Evolutionary conservation across 2,888 invertebrate species (phyloP).

Genomic region (Synanthedon formicaeformis): DNA sequence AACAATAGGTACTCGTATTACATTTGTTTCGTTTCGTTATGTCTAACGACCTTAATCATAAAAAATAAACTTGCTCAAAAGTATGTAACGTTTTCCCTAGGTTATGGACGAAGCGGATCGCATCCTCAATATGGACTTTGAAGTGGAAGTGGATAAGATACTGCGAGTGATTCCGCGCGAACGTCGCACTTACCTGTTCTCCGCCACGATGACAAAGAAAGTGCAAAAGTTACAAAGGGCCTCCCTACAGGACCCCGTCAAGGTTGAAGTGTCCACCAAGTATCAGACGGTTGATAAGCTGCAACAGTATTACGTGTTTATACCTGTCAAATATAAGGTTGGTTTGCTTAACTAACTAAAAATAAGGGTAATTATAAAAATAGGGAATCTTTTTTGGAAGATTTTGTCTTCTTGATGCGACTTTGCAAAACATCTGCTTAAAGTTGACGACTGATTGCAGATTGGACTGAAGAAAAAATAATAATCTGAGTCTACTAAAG

Average conservation of each 20-base stretch:
- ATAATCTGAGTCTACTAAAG: too few species aligned
- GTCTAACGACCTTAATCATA: too few species aligned
- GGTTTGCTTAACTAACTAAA: conserved; percentile 6
- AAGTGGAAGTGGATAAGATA: conserved; percentile 97
- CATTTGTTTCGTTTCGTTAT: too few species aligned
- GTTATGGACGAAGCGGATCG: conserved; percentile 99
- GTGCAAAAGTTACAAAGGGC: conserved; percentile 95
- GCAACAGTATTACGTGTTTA: conserved; percentile 93
- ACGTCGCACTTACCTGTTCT: conserved; percentile 92
- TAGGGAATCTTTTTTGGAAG: too few species aligned
- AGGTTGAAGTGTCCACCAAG: conserved; percentile 95
- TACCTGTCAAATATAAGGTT: conserved; percentile 96
- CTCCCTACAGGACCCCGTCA: conserved; percentile 92
- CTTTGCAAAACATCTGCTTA: too few species aligned
- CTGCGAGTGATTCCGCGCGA: conserved; percentile 90
- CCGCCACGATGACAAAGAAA: conserved; percentile 99
- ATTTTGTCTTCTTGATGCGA: too few species aligned
- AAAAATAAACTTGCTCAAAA: too few species aligned
- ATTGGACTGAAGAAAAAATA: too few species aligned
- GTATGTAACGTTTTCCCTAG: conserved; percentile 29
- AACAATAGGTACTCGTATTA: too few species aligned
- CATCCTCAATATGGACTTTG: conserved; percentile 99
- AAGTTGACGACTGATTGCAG: too few species aligned
- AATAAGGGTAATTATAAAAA: background rate
- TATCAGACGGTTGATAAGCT: conserved; percentile 98